phyloP scores from a whole-genome alignment of 2,797 vertebrate species.

The Hirundo rustica region DNA sequence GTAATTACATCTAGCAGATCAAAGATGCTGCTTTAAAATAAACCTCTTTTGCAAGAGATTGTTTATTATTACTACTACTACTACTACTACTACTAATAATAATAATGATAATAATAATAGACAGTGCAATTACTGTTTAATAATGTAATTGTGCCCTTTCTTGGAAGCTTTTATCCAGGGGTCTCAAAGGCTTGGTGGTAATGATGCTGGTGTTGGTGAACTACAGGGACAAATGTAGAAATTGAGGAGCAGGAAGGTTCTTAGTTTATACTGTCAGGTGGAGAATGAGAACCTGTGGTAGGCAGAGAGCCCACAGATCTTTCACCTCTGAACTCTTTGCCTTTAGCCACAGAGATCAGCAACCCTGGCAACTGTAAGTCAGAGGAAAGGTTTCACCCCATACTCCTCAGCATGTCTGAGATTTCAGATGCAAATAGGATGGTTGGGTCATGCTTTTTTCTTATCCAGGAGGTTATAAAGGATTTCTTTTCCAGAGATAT shows the following conservation, averaged over 20 bases:
- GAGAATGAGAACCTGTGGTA: neutral
- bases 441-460: neutral
- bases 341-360: neutral
- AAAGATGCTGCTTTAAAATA: conserved; percentile 1
- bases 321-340: neutral
- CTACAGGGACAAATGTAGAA: neutral
- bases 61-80: neutral
- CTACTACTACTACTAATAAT: too few species aligned
- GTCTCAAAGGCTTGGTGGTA: neutral
- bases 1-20: neutral
- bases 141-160: conserved; percentile 14
- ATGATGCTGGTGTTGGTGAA: neutral
- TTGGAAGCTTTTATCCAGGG: neutral
- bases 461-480: neutral
- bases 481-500: neutral
- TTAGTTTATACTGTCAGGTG: neutral
- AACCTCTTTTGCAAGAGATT: conserved; percentile 27
- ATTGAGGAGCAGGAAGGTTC: neutral
- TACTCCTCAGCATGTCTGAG: neutral
- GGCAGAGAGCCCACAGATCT: neutral
- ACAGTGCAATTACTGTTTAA: neutral
- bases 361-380: accelerated
- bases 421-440: neutral
- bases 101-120: too few species aligned
- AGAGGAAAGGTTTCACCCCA: neutral